Evolutionary conservation across 2,113 vertebrate species (phyloP), one percentile per base, ranked within the genome.

Genomic region (Prunella himalayana): DNA sequence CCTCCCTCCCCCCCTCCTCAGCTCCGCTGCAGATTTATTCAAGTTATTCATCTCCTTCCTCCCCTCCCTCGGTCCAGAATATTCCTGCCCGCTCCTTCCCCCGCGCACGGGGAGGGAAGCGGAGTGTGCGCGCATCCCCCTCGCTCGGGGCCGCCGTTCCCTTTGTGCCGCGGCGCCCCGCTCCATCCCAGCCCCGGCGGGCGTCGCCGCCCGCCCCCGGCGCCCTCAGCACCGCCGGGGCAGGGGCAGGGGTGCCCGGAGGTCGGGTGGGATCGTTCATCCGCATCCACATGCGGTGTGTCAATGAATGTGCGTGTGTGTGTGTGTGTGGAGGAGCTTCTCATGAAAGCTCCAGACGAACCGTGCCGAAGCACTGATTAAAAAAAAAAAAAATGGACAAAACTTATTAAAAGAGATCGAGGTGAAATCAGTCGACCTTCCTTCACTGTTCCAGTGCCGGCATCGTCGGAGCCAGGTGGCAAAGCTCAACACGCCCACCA

Each of bases 51-150:
- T 86, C 82, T 66, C 50, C n/a, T 85, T 75, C 25, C 23, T 77
- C 70, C 79, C 89, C 82, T 92, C 95, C 89, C 86, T 95, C 54
- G 23, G 87, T 94, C 95, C 92, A 95, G 95, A 96, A 95, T 95
- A 72, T 96, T 96, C 95, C 87, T 92, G 89, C 60, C 54, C 49
- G 5, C 42, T 80, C 59, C 41, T 88, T 71, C 17, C 39, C 7
- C 47, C 15, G 20, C 75, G 16, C 61, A 11, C 1, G 18, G 56
- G 18, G 27, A 57, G 63, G 39, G 35, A 41, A 61, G 75, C 35
- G 8, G 79, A 33, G 86, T 18, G 24, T 45, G 66, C 22, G 76
- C 37, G 76, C 59, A 56, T 30, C 50, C 13, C 49, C 42, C 23
- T 23, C 3, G 35, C 21, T 49, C 21, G 45, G 56, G 47, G 51